Percentiles rank a stretch among this genome's conserved stretches.
Conservation (phyloP, 2,888 invertebrate genomes). For the Trissoscelio sp. region DNA sequence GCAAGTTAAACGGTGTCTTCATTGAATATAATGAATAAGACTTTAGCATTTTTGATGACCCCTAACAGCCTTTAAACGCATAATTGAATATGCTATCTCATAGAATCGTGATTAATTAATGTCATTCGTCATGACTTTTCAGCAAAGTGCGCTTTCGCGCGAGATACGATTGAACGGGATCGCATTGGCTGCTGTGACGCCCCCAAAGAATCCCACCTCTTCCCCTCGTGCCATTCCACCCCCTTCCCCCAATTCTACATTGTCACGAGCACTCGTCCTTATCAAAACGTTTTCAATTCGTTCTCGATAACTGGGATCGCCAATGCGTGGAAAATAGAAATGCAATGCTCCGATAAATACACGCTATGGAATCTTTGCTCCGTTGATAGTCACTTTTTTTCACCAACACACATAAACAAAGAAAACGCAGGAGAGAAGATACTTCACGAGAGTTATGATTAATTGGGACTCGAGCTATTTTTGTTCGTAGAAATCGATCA, state of each 20-base stretch:
- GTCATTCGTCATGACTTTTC: slow-evolving; percentile 39
- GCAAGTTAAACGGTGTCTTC: too few relatives aligned
- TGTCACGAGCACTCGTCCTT: slow-evolving; percentile 47
- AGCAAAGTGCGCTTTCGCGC: slow-evolving; percentile 27
- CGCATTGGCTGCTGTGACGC: slow-evolving; percentile 29
- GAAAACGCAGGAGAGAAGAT: not conserved
- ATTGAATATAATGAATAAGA: too few relatives aligned
- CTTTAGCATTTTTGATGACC: not conserved
- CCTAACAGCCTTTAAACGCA: not conserved
- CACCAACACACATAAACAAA: slow-evolving; percentile 17
- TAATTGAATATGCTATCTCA: slow-evolving; percentile 41
- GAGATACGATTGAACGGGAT: slow-evolving; percentile 39
- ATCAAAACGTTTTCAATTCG: slow-evolving; percentile 57
- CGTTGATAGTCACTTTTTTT: slow-evolving; percentile 46
- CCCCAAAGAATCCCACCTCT: slow-evolving; percentile 35
- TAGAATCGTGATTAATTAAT: slow-evolving; percentile 40
- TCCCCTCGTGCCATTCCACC: not conserved
- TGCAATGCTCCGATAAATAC: slow-evolving; percentile 38
- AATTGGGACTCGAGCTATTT: slow-evolving; percentile 20
- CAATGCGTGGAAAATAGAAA: slow-evolving; percentile 54
- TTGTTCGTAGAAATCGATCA: slow-evolving; percentile 34
- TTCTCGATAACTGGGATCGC: slow-evolving; percentile 49
- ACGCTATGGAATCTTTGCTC: slow-evolving; percentile 39
- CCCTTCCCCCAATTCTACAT: slow-evolving; percentile 11
- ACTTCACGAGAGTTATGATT: slow-evolving; percentile 29